These are phyloP conservation scores for Sitodiplosis mosellana DNA, from an alignment of 1,140 invertebrate species.

Conservation along the genomic window DNA sequence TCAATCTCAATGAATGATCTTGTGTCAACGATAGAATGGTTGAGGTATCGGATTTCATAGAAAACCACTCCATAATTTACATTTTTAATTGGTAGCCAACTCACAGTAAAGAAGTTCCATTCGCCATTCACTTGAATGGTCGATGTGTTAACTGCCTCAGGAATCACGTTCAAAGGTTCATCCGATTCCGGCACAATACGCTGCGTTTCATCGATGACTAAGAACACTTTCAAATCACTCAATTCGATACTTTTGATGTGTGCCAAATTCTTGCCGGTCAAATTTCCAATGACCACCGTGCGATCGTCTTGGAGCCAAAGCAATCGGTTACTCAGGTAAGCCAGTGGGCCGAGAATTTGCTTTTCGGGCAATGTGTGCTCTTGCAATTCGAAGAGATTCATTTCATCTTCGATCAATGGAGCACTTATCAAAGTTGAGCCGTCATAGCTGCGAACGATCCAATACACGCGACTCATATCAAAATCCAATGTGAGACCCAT, in stretches of 20 bases:
- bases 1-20: constrained; percentile 24
- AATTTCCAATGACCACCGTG: constrained; percentile 58
- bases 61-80: constrained; percentile 65
- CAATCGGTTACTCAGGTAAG: constrained; percentile 59
- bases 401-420: constrained; percentile 34
- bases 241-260: constrained; percentile 40
- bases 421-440: constrained; percentile 52
- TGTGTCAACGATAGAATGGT: constrained; percentile 9
- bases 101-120: constrained; percentile 60
- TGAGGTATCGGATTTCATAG: constrained; percentile 44
- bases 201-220: constrained; percentile 48
- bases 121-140: constrained; percentile 47
- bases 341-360: constrained; percentile 41
- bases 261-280: constrained; percentile 54
- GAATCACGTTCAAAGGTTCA: constrained; percentile 41
- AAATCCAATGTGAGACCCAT: constrained; percentile 66
- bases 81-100: constrained; percentile 49
- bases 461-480: constrained; percentile 51
- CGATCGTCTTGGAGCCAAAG: constrained; percentile 64
- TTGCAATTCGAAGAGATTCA: background rate
- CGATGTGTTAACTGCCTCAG: constrained; percentile 37
- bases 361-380: constrained; percentile 25
- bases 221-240: constrained; percentile 45
- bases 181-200: constrained; percentile 31
- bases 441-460: constrained; percentile 56